Conservation (phyloP, 2,113 vertebrate species). For the Psittacus erithacus region DNA sequence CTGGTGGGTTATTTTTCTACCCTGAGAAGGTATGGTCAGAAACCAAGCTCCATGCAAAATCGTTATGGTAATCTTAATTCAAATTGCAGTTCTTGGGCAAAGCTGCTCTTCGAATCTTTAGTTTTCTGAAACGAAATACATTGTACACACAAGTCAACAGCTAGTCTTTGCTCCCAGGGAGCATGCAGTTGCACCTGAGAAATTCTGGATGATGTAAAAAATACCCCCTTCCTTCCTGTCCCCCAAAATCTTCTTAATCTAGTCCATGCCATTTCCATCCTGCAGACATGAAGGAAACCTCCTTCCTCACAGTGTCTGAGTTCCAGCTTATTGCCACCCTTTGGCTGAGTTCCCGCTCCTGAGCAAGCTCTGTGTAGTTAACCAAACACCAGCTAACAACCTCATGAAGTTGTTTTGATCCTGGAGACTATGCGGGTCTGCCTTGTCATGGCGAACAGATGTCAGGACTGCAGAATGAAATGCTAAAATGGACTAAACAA, state of each 20-base stretch:
- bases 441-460: not conserved
- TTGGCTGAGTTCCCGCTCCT: not conserved
- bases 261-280: not conserved
- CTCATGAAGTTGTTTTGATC: not conserved
- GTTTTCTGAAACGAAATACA: not conserved
- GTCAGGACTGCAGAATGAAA: not conserved
- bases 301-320: fast-evolving
- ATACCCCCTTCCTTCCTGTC: not conserved
- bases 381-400: not conserved
- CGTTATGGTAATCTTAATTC: not conserved
- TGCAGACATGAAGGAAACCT: not conserved
- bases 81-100: not conserved
- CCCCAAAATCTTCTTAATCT: not conserved
- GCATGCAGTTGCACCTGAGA: not conserved
- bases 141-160: not conserved
- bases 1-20: not conserved
- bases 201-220: not conserved
- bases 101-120: fast-evolving
- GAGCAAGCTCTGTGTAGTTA: not conserved
- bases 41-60: not conserved
- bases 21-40: not conserved
- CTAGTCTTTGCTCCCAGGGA: not conserved
- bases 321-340: not conserved
- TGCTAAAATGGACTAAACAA: not conserved
- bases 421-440: not conserved